Conservation (phyloP, 2,797 vertebrate genomes). For the Taeniopygia guttata region DNA sequence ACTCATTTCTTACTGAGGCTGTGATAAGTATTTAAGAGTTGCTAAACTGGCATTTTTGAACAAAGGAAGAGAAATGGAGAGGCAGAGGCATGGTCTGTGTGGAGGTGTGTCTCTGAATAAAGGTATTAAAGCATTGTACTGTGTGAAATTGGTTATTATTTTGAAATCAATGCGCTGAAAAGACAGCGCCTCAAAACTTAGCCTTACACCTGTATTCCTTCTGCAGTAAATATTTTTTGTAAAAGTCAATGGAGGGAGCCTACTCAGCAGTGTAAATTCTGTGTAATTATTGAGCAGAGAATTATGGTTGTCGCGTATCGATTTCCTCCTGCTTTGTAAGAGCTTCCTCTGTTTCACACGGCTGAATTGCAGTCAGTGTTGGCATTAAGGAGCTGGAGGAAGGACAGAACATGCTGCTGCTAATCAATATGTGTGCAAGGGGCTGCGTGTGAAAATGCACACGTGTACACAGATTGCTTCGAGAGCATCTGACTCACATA, state of each 20-base stretch:
- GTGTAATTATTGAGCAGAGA: conserved; percentile 54
- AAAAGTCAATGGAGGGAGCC: conserved; percentile 50
- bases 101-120: neutral
- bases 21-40: neutral
- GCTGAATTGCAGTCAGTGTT: neutral
- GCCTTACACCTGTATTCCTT: neutral
- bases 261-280: conserved; percentile 34
- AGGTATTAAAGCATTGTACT: neutral
- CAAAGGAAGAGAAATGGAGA: neutral
- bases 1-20: neutral
- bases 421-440: neutral
- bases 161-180: conserved; percentile 38
- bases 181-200: neutral
- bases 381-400: neutral
- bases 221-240: conserved; percentile 47
- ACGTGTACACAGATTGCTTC: neutral
- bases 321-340: conserved; percentile 41
- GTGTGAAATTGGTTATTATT: neutral
- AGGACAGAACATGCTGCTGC: neutral
- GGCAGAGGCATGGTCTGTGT: neutral
- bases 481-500: neutral
- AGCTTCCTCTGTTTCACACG: neutral
- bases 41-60: neutral
- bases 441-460: neutral
- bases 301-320: conserved; percentile 48